Evolutionary conservation across 2,113 vertebrate genomes (phyloP), one percentile per base, ranked within the genome.

Genomic region (Tapirus terrestris): DNA sequence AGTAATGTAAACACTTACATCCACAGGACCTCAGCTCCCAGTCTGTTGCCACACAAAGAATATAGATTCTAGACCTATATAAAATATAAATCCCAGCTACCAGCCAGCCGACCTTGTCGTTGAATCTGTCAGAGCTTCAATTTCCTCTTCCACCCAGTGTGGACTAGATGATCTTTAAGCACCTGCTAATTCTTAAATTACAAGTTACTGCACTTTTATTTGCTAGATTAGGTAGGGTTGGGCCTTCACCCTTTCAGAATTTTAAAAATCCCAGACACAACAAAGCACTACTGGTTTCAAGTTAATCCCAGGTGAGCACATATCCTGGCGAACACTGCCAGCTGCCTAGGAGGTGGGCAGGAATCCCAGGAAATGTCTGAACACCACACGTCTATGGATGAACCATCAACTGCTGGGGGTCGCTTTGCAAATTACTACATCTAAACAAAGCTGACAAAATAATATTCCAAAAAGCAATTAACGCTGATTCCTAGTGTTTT

Each of bases 351-450:
- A 89, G 63, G 92, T 89, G 89, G 96, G 97, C 97, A 98, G 92
- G 86, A 92, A 56, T 96, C 97, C 97, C 97, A 95, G 95, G 96
- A 98, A 97, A 93, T 16, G 89, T 93, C 97, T 86, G 77, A 94
- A 70, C 53, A 70, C 94, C 75, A 81, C 79, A 92, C 73, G 70
- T 80, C 68, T 61, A 36, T 80, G 84, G 86, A 92, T 80, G 92
- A 96, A 84, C 92, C 83, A 83, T 96, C 95, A 95, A 11, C 90
- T 93, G 51, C 86, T 92, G 58, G 43, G 82, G 72, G 90, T 79
- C 95, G 86, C 96, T 94, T 97, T 96, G 79, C 96, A 98, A 97
- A 98, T 95, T 89, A 86, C 90, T 79, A 96, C 87, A 94, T 95
- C 95, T 75, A 80, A 97, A 94, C 3, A 56, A 95, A 97, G 51